These are phyloP conservation scores for Rhamnusium bicolor DNA, from an alignment of 2,888 invertebrate genomes.

Conservation along the genomic window DNA sequence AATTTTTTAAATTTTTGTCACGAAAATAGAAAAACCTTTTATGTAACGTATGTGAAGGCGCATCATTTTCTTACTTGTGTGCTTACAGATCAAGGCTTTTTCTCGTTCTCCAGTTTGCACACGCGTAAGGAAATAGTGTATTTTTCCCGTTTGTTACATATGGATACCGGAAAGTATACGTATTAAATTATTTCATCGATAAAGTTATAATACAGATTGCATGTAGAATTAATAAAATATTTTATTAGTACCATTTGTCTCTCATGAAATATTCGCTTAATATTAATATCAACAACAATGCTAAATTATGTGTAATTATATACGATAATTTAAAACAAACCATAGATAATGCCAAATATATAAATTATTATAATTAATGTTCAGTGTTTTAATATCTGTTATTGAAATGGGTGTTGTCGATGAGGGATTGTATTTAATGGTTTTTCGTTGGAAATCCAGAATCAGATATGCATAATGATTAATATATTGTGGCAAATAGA, in stretches of 20 bases:
- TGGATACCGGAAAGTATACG: no score
- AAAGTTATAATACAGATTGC: not conserved
- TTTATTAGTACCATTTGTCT: slow-evolving; percentile 27
- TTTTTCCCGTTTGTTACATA: no score
- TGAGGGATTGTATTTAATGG: slow-evolving; percentile 1
- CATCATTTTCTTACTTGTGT: no score
- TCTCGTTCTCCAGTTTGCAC: no score
- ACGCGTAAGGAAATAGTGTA: no score
- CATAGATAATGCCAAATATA: slow-evolving; percentile 21
- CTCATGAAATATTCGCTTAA: slow-evolving; percentile 19
- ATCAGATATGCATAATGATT: not conserved
- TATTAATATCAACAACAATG: slow-evolving; percentile 18
- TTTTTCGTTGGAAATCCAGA: slow-evolving; percentile 1
- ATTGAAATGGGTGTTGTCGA: slow-evolving; percentile 5
- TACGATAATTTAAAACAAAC: slow-evolving; percentile 23
- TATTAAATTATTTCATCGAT: no score
- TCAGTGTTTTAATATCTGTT: not conserved
- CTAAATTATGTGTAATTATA: slow-evolving; percentile 27
- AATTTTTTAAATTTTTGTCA: no score
- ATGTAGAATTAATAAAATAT: slow-evolving; percentile 20
- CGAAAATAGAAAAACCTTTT: no score
- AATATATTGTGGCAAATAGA: not conserved
- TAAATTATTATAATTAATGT: slow-evolving; percentile 23
- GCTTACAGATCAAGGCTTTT: no score
- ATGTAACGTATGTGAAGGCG: no score